These are phyloP conservation scores for Porites rus DNA, from an alignment of 92 coral and sea anemone species.

Conservation along the genomic window DNA sequence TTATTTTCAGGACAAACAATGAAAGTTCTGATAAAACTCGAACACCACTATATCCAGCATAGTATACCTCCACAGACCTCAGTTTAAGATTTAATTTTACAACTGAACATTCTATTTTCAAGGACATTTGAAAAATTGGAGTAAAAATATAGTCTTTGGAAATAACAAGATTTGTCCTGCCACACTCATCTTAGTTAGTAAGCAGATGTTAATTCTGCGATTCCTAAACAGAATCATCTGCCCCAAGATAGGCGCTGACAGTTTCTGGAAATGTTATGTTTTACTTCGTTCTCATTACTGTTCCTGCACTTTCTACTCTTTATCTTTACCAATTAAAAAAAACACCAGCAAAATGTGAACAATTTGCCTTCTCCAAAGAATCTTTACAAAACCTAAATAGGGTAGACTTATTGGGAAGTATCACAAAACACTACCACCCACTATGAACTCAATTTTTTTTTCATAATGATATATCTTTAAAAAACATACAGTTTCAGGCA, in stretches of 20 bases:
- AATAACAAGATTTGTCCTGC: neutral
- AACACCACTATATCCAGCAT: no score
- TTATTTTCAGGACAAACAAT: neutral
- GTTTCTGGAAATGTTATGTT: neutral
- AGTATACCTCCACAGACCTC: no score
- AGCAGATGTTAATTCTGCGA: neutral
- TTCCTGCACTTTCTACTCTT: neutral
- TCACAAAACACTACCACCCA: neutral
- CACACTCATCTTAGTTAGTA: neutral
- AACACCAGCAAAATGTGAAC: neutral
- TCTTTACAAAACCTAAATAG: neutral
- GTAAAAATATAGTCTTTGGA: neutral
- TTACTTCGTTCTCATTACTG: no score
- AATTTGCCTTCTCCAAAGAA: neutral
- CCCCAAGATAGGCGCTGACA: neutral
- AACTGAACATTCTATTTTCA: neutral
- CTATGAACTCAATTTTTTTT: no score
- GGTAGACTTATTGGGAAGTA: neutral
- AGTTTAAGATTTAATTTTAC: no score
- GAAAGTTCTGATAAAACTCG: neutral
- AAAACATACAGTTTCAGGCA: neutral
- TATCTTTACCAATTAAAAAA: neutral
- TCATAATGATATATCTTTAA: no score
- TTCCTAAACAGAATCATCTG: neutral
- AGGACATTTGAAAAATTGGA: neutral